Percentiles rank a stretch among this genome's conserved stretches.
Conservation (phyloP, 2,888 invertebrate genomes). For the Anodontia alba region DNA sequence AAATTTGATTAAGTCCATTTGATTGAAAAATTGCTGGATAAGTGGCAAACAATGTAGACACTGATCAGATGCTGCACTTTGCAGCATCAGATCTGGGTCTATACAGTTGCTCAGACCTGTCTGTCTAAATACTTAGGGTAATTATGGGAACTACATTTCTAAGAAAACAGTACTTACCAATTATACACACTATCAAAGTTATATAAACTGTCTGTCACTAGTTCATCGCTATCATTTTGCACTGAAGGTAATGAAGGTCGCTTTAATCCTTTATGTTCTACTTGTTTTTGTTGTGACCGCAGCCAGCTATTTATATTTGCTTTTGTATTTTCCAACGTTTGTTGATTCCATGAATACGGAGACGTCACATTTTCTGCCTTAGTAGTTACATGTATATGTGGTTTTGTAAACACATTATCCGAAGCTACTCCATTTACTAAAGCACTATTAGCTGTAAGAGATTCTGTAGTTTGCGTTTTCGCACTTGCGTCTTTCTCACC, state of each 20-base stretch:
- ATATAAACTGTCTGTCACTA: conserved; percentile 88
- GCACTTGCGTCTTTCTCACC: conserved; percentile 60
- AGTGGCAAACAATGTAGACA: too few species aligned
- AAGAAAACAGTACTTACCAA: conserved; percentile 92
- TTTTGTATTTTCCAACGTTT: conserved; percentile 66
- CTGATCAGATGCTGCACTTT: too few species aligned
- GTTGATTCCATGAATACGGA: conserved; percentile 54
- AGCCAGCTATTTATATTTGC: conserved; percentile 77
- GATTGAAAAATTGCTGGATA: too few species aligned
- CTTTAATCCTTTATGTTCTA: conserved; percentile 86
- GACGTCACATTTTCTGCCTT: conserved; percentile 53
- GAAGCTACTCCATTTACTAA: conserved; percentile 47
- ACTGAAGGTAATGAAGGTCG: conserved; percentile 92
- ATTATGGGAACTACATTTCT: too few species aligned
- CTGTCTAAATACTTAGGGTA: too few species aligned
- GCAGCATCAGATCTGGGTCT: too few species aligned
- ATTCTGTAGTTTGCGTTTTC: conserved; percentile 25
- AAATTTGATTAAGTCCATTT: too few species aligned
- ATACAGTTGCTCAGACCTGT: too few species aligned
- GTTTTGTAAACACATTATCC: conserved; percentile 62
- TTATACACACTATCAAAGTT: conserved; percentile 94
- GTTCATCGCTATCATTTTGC: conserved; percentile 93
- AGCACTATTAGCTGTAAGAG: conserved; percentile 30
- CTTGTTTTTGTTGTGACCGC: conserved; percentile 74
- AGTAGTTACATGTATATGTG: conserved; percentile 46